Evolutionary conservation across 2,797 vertebrate species (phyloP), one percentile per base, ranked within the genome.

Genomic region (Rhodeus uyekii): DNA sequence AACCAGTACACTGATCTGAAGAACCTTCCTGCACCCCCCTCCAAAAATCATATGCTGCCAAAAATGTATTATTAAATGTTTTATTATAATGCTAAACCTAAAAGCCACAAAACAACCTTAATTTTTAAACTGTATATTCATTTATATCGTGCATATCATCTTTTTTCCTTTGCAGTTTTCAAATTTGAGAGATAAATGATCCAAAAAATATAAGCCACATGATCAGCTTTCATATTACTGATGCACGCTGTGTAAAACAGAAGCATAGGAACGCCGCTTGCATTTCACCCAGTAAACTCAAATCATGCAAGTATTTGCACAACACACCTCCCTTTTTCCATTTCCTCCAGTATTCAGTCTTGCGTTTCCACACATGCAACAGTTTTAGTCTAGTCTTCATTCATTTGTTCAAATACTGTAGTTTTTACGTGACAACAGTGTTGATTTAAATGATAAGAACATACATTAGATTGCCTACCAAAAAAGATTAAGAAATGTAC

Each of bases 241-340:
- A 24, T 27, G 27, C 34, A 64, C 6, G 9, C 53, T 61, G 67
- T 50, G 42, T 73, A 63, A 81, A 81, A 74, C 32, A 50, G 58
- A 73, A 63, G 58, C 22, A 14, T 53, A 53, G 10, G 3, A 75
- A 75, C 46, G 16, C 22, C 14, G 32, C 46, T 38, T 55, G 27
- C 73, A 82, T 55, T 67, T 81, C 80, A 82, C 61, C 60, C 72
- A 55, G 61, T 75, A 65, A 82, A 82, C 44, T 67, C 36, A 55
- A 82, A 82, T 67, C 72, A 75, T 75, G 61, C 61, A 81, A 61
- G 50, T 61, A 73, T 80, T 73, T 80, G 78, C 68, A 63, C 55
- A 80, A 61, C 78, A 80, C 78, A 63, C 71, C 71, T 75, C 72
- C 80, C 71, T 81, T 29, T 74, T 81, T 75, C 53, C 60, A 65